Base-by-base conservation (phyloP, 1,140 invertebrate species). In the Mactra quadrangularis region DNA sequence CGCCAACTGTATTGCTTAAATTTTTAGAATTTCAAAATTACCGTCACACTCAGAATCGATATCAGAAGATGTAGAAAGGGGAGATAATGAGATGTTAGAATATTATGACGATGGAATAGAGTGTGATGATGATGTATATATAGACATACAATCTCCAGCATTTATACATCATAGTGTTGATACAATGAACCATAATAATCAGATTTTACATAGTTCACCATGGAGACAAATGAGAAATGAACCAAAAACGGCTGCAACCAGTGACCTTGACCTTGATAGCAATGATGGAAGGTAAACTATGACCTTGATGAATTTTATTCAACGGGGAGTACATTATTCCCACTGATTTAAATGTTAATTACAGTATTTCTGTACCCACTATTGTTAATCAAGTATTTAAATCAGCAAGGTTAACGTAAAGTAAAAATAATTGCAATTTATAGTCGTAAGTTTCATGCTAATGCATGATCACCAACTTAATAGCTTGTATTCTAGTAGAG, bases 121-220 rank as follows among this genome's bases (percentile, higher is more conserved):
- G 81, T 87, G 83, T 83, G 87, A 87, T 76, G 86, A 87, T 74
- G 85, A 86, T 66, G 45, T 85, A 15, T 81, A 81, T 50, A 81
- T 71, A 59, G 76, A 64, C 29, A 53, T 50, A 47, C 64, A 81
- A 17, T 35, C 77, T 35, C 77, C 77, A 27, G 64, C 77, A 45
- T 81, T 81, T 31, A 81, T 81, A n/a, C 76, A 79, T 59, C 66
- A 81, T 60, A 81, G 29, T 33, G 47, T 41, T 38, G 60, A 76
- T 50, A 47, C 25, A 17, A 22, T 33, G 17, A 11, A 50, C 25
- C 74, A 50, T 45, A 35, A 27, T 17, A 76, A 35, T 25, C 57
- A 41, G 45, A 17, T 35, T 60, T 11, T 62, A 31, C 74, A 55
- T 35, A 55, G 22, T 38, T 76, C 74, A 62, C 74, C 74, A 76